Conservation (phyloP, 1,140 invertebrate species). For the Anoplolepis gracilipes region DNA sequence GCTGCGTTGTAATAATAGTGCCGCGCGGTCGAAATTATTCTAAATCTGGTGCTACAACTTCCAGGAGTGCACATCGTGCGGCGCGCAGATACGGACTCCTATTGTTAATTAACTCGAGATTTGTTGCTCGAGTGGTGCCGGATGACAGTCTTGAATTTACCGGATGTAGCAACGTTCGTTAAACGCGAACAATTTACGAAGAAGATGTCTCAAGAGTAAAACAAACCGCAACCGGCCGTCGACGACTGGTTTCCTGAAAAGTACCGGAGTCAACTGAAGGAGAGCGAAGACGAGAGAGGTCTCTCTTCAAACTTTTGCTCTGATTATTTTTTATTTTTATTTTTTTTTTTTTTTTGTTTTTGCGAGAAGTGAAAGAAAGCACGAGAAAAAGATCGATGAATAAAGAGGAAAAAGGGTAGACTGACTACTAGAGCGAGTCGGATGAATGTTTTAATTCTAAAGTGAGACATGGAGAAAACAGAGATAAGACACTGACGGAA, state of each 20-base stretch:
- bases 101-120: constrained; percentile 63
- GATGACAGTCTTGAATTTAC: constrained; percentile 57
- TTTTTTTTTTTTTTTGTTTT: background rate
- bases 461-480: constrained; percentile 56
- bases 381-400: constrained; percentile 35
- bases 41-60: constrained; percentile 47
- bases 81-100: constrained; percentile 34
- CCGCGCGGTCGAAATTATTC: constrained; percentile 59
- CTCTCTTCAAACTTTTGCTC: constrained; percentile 31
- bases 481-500: constrained; percentile 1
- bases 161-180: constrained; percentile 50
- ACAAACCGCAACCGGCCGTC: constrained; percentile 38
- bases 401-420: background rate
- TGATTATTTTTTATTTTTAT: no score
- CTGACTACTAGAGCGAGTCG: constrained; percentile 25
- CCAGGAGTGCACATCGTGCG: background rate
- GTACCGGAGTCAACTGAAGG: constrained; percentile 4
- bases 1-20: constrained; percentile 36
- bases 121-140: constrained; percentile 44
- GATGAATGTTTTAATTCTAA: constrained; percentile 64
- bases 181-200: constrained; percentile 48
- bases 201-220: constrained; percentile 36
- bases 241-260: constrained; percentile 43
- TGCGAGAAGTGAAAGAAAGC: constrained; percentile 29
- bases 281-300: background rate